Evolutionary conservation across 2,797 vertebrate species (phyloP), one percentile per base, ranked within the genome.

Genomic region (Pogoniulus pusillus): DNA sequence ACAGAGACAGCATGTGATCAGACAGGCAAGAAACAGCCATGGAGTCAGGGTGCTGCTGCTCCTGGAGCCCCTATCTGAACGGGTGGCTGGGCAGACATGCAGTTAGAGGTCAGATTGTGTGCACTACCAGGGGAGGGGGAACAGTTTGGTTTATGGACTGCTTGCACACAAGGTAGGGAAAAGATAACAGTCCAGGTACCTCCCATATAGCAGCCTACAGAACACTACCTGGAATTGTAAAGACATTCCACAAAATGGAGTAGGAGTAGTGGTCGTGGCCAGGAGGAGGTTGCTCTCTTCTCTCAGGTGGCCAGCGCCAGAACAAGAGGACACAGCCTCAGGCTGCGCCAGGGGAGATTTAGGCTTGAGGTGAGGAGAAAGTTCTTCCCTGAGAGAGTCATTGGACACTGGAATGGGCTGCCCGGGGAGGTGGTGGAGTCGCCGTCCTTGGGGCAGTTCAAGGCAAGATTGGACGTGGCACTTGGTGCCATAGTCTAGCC

Each of bases 21-120:
- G 39, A 49, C 5, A 71, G 53, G 1, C 49, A 32, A 39, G 17
- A 34, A 59, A 77, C 77, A 59, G 47, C 0, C 9, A 39, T 0
- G 18, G 12, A 41, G 10, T 1, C 0, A 29, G 11, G 63, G 26
- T 0, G 1, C 43, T 54, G 39, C 7, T 16, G 11, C 3, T 35
- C 27, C 0, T 22, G 16, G 11, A 80, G 12, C 1, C 13, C 15
- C 29, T 65, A 2, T 39, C 26, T 79, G 66, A 75, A 72, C 0
- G 2, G 14, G 17, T 57, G 30, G 26, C 32, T 63, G n/a, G 5
- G 29, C 17, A 55, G 16, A 23, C 8, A 9, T 26, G 30, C 39
- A 55, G 13, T 30, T 26, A 72, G 22, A 27, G 57, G n/a, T 27
- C 30, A 15, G 30, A 39, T 27, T 34, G 10, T 3, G 8, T 32